Evolutionary conservation across 2,797 vertebrate genomes (phyloP).

Genomic region (Phoeniculus purpureus): DNA sequence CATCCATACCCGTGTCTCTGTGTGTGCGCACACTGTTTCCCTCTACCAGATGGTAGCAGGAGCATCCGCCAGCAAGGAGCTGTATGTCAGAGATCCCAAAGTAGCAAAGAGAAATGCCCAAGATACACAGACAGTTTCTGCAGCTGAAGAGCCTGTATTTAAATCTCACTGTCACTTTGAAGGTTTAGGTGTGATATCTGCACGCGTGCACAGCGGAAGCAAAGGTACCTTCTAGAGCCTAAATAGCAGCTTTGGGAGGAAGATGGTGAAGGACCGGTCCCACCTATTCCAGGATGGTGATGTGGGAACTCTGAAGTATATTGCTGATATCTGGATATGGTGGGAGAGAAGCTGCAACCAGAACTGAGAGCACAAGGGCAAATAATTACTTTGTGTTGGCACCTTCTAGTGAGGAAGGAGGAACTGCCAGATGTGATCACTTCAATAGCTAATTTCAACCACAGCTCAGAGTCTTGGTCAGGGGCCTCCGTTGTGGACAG

Average conservation of each 20-base stretch:
- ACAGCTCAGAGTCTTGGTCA: neutral
- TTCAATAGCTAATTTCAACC: neutral
- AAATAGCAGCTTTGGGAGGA: neutral
- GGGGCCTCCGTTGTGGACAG: neutral
- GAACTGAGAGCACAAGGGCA: neutral
- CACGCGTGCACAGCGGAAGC: neutral
- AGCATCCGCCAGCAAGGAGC: neutral
- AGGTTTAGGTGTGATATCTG: neutral
- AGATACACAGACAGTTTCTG: neutral
- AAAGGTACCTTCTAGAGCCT: neutral
- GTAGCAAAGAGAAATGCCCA: neutral
- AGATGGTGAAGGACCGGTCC: neutral
- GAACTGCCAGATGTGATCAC: neutral
- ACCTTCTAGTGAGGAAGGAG: neutral
- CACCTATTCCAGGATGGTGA: neutral
- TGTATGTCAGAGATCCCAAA: neutral
- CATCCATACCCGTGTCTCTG: fast-evolving
- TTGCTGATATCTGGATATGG: fast-evolving
- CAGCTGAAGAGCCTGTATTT: neutral
- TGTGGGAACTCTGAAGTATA: neutral
- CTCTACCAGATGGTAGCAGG: neutral
- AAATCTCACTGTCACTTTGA: neutral
- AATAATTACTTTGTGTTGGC: neutral
- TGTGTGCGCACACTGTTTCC: fast-evolving
- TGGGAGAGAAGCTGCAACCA: neutral